phyloP scores from a whole-genome alignment of 2,888 invertebrate species.

The Agonopterix alstromeriana region DNA sequence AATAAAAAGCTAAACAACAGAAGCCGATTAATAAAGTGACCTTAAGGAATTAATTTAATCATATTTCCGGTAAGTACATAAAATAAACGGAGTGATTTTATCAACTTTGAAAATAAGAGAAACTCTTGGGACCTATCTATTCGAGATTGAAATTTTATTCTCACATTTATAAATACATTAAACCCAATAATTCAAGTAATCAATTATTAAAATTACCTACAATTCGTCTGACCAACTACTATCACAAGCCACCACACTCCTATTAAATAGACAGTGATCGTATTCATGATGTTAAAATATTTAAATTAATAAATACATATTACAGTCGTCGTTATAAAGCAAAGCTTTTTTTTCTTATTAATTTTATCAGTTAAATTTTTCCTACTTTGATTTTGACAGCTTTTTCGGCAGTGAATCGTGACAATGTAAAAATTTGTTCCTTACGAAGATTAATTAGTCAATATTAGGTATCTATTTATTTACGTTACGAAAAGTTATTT shows the following conservation, averaged over 20 bases:
- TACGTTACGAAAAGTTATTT: constrained; percentile 2
- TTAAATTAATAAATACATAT: constrained; percentile 33
- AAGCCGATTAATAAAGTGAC: too few relatives aligned
- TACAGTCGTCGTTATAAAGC: constrained; percentile 64
- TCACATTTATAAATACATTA: constrained; percentile 7
- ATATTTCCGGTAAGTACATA: too few relatives aligned
- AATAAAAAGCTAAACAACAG: background rate
- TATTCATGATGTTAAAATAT: constrained; percentile 25
- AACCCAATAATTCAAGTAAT: constrained; percentile 2
- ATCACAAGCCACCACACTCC: constrained; percentile 71
- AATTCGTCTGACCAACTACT: constrained; percentile 36
- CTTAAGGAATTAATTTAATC: too few relatives aligned
- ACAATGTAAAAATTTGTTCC: too few relatives aligned
- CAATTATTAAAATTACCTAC: constrained; percentile 6
- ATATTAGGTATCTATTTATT: constrained; percentile 15
- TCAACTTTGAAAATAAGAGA: background rate
- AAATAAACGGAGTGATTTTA: too few relatives aligned
- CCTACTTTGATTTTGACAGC: constrained; percentile 32
- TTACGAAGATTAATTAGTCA: background rate
- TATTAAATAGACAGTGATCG: constrained; percentile 57
- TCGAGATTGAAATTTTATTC: constrained; percentile 8
- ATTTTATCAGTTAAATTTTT: constrained; percentile 36
- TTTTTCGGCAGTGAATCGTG: constrained; percentile 7
- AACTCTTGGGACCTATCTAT: constrained; percentile 7
- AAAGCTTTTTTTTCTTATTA: constrained; percentile 49